phyloP scores from a whole-genome alignment of 1,140 invertebrate genomes.

The Listronotus oregonensis region DNA sequence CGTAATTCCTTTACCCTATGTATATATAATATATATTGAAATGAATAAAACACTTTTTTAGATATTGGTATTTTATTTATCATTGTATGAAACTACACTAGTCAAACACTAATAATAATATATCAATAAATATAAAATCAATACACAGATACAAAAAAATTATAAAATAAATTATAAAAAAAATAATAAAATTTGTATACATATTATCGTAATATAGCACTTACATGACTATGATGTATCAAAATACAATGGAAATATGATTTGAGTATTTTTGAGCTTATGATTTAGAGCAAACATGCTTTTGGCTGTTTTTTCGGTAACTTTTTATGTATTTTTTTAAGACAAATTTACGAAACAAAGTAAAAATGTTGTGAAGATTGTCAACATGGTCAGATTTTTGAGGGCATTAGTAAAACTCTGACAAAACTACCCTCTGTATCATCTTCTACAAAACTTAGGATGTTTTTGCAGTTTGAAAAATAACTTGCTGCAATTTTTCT shows the following conservation, averaged over 20 bases:
- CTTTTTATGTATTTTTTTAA: not conserved
- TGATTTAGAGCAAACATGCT: constrained; percentile 14
- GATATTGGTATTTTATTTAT: constrained; percentile 16
- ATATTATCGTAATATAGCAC: constrained; percentile 27
- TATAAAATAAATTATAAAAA: constrained; percentile 38
- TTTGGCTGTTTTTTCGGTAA: not conserved
- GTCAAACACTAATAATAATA: constrained; percentile 38
- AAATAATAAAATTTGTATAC: constrained; percentile 22
- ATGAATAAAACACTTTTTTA: constrained; percentile 3
- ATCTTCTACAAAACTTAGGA: too few species aligned
- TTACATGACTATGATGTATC: constrained; percentile 40
- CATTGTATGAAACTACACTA: constrained; percentile 39
- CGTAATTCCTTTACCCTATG: too few species aligned
- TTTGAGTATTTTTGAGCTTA: constrained; percentile 39
- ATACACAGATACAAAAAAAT: constrained; percentile 35
- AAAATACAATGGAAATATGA: constrained; percentile 29
- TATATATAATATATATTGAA: too few species aligned
- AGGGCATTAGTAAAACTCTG: too few species aligned
- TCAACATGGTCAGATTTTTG: too few species aligned
- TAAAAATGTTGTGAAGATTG: not conserved
- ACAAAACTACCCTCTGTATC: too few species aligned
- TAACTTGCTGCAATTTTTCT: too few species aligned
- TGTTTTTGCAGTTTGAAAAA: too few species aligned
- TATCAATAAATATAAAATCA: constrained; percentile 39
- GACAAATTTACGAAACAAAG: not conserved